Evolutionary conservation across 2,888 invertebrate species (phyloP).

Genomic region (Trichogramma evanescens): DNA sequence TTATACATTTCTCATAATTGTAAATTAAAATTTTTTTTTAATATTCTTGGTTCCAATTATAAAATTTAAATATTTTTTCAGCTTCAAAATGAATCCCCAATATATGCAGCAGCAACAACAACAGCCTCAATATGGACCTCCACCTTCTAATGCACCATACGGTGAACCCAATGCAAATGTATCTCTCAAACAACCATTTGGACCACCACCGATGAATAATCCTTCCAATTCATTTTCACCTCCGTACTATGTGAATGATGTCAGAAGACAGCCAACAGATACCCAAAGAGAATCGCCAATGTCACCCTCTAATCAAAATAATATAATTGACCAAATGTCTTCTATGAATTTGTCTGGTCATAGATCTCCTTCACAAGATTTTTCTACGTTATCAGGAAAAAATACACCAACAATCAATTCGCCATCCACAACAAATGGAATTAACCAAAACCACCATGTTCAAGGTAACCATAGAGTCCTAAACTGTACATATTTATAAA

Average conservation of each 20-base stretch:
- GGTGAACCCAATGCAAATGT: conserved; percentile 33
- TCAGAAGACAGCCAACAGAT: conserved; percentile 24
- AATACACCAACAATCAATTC: conserved; percentile 26
- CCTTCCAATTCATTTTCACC: conserved; percentile 28
- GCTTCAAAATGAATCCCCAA: conserved; percentile 49
- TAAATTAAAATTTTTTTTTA: background rate
- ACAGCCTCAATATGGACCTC: conserved; percentile 28
- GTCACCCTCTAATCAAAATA: conserved; percentile 29
- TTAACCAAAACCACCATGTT: conserved; percentile 24
- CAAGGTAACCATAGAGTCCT: conserved; percentile 23
- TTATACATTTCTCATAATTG: background rate
- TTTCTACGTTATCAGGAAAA: conserved; percentile 27
- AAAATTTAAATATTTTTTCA: background rate
- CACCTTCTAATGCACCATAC: conserved; percentile 27
- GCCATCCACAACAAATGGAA: conserved; percentile 34
- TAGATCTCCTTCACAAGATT: conserved; percentile 32
- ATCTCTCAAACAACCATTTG: conserved; percentile 30
- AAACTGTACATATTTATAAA: background rate
- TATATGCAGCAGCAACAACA: conserved; percentile 43
- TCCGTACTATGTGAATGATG: conserved; percentile 33
- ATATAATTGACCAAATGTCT: conserved; percentile 37
- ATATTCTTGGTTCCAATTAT: background rate
- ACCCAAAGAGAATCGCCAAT: conserved; percentile 29
- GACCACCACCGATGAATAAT: conserved; percentile 29
- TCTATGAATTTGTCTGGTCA: conserved; percentile 33